Conservation (phyloP, 2,113 vertebrate genomes). For the Cyphomyrus plagiostoma region DNA sequence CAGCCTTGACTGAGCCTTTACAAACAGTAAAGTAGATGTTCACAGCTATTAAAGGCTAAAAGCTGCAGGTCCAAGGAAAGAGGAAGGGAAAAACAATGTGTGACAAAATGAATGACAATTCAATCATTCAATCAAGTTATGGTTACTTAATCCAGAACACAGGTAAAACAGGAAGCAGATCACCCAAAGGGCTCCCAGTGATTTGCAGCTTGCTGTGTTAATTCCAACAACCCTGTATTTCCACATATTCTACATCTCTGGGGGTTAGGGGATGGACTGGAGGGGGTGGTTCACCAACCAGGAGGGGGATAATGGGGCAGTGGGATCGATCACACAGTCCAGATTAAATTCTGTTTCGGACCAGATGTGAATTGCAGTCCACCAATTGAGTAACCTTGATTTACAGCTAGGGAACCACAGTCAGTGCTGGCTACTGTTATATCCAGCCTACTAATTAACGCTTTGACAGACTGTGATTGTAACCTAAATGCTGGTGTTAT, state of each 20-base stretch:
- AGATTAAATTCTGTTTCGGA: not conserved
- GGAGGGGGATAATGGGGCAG: not conserved
- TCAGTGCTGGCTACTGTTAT: not conserved
- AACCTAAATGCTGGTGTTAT: not conserved
- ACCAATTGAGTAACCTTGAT: not conserved
- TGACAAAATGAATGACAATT: not conserved
- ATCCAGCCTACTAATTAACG: not conserved
- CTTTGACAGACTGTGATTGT: not conserved
- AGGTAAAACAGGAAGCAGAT: not conserved
- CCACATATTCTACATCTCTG: not conserved
- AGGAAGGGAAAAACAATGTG: not conserved
- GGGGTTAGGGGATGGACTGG: not conserved
- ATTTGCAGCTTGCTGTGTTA: not conserved
- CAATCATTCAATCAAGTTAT: not conserved
- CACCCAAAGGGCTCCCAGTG: not conserved
- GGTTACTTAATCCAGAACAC: not conserved
- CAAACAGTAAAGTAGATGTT: not conserved
- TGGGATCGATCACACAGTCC: not conserved
- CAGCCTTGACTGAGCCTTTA: not conserved
- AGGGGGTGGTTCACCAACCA: not conserved
- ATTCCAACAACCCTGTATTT: not conserved
- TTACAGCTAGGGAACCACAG: not conserved
- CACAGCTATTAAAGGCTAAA: not conserved
- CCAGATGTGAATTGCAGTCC: not conserved
- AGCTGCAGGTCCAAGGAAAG: not conserved